Evolutionary conservation across 2,797 vertebrate genomes (phyloP).

Genomic region (Clarias fuscus): DNA sequence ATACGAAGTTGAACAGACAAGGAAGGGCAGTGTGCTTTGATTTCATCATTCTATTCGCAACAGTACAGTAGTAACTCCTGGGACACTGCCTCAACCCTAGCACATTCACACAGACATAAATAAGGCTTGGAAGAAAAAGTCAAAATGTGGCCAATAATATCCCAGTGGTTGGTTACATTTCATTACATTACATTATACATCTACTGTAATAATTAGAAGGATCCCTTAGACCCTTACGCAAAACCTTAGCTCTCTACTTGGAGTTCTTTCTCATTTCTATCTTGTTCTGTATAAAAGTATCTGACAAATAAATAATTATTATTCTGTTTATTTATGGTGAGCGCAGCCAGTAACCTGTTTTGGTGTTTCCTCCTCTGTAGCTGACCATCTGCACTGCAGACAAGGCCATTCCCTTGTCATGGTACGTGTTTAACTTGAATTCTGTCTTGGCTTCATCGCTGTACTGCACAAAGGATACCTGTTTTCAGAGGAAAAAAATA

Average conservation of each 20-base stretch:
- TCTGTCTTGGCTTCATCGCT: conserved; percentile 97
- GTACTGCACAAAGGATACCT: conserved; percentile 97
- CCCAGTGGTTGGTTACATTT: neutral
- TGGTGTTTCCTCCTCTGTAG: conserved; percentile 98
- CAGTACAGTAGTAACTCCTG: neutral
- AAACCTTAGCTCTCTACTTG: neutral
- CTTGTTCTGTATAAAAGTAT: neutral
- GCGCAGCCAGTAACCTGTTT: conserved; percentile 78
- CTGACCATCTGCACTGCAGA: conserved; percentile 88
- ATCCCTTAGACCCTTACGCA: neutral
- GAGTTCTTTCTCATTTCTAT: no score
- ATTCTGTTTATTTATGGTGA: neutral
- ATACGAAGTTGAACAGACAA: neutral
- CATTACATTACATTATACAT: no score
- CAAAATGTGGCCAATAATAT: neutral
- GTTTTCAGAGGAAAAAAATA: conserved; percentile 55
- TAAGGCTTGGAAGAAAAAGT: neutral
- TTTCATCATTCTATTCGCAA: neutral
- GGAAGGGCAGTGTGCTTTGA: neutral
- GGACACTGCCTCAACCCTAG: neutral
- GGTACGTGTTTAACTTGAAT: conserved; percentile 94
- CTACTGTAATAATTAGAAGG: neutral
- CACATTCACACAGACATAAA: neutral
- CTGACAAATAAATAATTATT: neutral
- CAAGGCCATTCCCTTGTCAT: conserved; percentile 87